Conservation (phyloP, 1,140 invertebrate genomes). For the Sipha flava region DNA sequence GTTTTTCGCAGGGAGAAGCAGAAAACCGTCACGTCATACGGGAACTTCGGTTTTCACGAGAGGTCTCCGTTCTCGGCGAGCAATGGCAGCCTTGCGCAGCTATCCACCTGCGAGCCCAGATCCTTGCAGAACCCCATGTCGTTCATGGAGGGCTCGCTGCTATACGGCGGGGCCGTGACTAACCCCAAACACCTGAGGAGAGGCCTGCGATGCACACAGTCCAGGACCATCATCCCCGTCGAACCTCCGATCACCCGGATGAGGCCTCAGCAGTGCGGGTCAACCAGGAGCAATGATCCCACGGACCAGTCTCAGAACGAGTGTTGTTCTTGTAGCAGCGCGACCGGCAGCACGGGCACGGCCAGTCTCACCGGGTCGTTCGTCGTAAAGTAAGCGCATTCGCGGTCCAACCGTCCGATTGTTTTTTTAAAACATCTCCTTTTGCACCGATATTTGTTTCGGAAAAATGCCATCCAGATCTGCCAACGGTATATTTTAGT, state of each 20-base stretch:
- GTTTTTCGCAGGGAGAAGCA: background rate
- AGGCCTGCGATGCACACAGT: background rate
- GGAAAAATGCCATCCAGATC: no score
- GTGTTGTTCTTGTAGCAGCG: constrained; percentile 17
- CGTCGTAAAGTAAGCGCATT: background rate
- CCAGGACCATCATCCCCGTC: background rate
- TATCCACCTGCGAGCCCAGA: constrained; percentile 37
- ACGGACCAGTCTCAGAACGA: background rate
- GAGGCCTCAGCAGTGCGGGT: background rate
- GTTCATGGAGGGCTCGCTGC: constrained; percentile 41
- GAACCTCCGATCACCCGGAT: background rate
- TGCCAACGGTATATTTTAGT: no score
- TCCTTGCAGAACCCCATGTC: constrained; percentile 38
- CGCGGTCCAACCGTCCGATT: background rate
- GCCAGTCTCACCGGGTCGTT: background rate
- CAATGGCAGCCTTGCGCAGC: constrained; percentile 4
- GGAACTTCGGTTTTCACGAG: constrained; percentile 16
- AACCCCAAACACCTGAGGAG: constrained; percentile 14
- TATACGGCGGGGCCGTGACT: constrained; percentile 38
- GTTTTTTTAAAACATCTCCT: no score
- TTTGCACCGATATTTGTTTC: no score
- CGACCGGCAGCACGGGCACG: background rate
- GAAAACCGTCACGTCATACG: background rate
- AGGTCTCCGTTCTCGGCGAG: constrained; percentile 24
- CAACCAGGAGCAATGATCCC: background rate